A percentile compares a stretch with the other conserved stretches of the same genome.
Evolutionary conservation across 2,888 invertebrate species (phyloP).

Genomic region (Agrochola lychnidis): DNA sequence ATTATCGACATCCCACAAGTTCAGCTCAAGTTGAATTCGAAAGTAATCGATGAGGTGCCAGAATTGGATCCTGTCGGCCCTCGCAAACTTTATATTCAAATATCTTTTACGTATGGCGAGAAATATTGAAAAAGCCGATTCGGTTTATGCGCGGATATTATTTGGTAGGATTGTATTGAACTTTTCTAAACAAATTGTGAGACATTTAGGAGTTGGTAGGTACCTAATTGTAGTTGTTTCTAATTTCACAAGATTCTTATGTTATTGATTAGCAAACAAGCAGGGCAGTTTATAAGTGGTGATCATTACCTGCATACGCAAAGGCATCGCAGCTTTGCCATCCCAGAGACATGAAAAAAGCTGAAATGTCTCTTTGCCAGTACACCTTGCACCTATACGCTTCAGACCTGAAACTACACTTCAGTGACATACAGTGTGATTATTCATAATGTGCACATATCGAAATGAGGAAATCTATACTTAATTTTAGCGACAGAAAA

Average conservation of each 20-base stretch:
- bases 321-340: neutral
- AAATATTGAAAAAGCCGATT: conserved; percentile 60
- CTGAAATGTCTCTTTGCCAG: neutral
- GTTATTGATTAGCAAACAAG: neutral
- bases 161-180: conserved; percentile 16
- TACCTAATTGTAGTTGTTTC: neutral
- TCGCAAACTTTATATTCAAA: conserved; percentile 67
- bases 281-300: neutral
- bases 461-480: too few relatives aligned
- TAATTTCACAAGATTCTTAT: neutral
- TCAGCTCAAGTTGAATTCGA: conserved; percentile 63
- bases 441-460: too few relatives aligned
- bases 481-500: too few relatives aligned
- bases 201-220: neutral
- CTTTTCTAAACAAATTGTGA: conserved; percentile 9
- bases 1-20: conserved; percentile 65
- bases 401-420: neutral
- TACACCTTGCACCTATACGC: neutral
- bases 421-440: too few relatives aligned
- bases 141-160: conserved; percentile 27
- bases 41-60: conserved; percentile 75
- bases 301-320: neutral
- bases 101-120: conserved; percentile 52
- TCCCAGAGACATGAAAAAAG: neutral
- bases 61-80: conserved; percentile 59